A percentile compares a stretch with the other conserved stretches of the same genome.
These are phyloP conservation scores for Nibea albiflora DNA, from an alignment of 2,113 vertebrate genomes.

Conservation along the genomic window DNA sequence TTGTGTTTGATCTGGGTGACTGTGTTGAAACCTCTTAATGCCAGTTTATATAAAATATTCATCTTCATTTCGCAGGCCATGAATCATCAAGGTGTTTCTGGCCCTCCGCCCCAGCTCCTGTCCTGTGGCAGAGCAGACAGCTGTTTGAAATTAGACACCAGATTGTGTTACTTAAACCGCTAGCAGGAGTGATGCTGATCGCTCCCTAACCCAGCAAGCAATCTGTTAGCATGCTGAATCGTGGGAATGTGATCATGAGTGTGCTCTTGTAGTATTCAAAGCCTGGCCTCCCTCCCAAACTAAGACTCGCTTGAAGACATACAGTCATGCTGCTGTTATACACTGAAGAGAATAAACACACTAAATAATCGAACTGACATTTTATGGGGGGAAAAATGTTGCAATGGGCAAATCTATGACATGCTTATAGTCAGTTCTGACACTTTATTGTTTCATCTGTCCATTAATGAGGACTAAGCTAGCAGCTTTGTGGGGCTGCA, in stretches of 20 bases:
- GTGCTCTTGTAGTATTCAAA: conserved; percentile 61
- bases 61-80: conserved; percentile 79
- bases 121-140: conserved; percentile 80
- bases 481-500: not conserved
- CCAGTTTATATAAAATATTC: conserved; percentile 81
- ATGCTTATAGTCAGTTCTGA: not conserved
- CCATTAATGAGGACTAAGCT: not conserved
- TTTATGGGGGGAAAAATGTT: not conserved
- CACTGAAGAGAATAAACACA: not conserved
- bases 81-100: conserved; percentile 83
- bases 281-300: conserved; percentile 52
- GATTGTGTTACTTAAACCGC: conserved; percentile 85
- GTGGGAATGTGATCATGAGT: conserved; percentile 65
- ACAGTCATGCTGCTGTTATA: not conserved
- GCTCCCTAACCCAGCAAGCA: conserved; percentile 74
- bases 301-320: not conserved
- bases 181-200: conserved; percentile 79
- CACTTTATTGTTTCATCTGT: not conserved
- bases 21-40: conserved; percentile 74
- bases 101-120: conserved; percentile 67
- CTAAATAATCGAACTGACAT: not conserved
- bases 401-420: not conserved
- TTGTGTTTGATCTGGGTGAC: conserved; percentile 65
- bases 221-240: conserved; percentile 74
- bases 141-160: conserved; percentile 87